These are phyloP conservation scores for Paramormyrops hopkinsi DNA, from an alignment of 2,797 vertebrate species.

Conservation along the genomic window DNA sequence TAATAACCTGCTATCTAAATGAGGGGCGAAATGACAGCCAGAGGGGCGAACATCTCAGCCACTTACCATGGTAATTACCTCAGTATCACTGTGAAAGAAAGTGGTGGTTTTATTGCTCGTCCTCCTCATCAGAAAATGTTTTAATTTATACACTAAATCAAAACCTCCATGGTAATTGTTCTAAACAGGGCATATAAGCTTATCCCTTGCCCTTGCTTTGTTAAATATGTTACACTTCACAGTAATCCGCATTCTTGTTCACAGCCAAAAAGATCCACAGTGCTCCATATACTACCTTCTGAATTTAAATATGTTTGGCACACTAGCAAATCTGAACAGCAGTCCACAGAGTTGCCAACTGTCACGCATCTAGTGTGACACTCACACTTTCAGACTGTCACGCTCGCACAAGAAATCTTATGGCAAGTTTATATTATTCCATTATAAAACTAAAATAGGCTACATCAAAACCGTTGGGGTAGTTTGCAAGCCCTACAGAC, in stretches of 20 bases:
- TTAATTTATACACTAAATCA: neutral
- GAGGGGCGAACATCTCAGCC: neutral
- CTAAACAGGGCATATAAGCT: neutral
- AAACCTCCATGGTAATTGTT: neutral
- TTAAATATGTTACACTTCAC: neutral
- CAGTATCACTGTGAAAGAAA: neutral
- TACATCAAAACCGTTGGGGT: neutral
- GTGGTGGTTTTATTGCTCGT: neutral
- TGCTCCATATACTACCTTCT: neutral
- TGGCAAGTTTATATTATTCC: neutral
- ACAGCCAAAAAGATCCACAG: neutral
- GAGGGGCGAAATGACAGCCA: constrained; percentile 8
- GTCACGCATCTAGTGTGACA: neutral
- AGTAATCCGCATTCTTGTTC: neutral
- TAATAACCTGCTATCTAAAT: constrained; percentile 26
- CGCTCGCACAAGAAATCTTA: neutral
- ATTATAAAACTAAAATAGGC: neutral
- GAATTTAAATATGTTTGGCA: neutral
- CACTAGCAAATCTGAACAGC: neutral
- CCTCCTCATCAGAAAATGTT: neutral
- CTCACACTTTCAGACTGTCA: neutral
- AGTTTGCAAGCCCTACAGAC: neutral
- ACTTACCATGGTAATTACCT: neutral
- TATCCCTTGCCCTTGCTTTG: neutral
- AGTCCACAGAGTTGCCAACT: neutral